phyloP scores from a whole-genome alignment of 2,888 invertebrate genomes.

The Agriotes lineatus region DNA sequence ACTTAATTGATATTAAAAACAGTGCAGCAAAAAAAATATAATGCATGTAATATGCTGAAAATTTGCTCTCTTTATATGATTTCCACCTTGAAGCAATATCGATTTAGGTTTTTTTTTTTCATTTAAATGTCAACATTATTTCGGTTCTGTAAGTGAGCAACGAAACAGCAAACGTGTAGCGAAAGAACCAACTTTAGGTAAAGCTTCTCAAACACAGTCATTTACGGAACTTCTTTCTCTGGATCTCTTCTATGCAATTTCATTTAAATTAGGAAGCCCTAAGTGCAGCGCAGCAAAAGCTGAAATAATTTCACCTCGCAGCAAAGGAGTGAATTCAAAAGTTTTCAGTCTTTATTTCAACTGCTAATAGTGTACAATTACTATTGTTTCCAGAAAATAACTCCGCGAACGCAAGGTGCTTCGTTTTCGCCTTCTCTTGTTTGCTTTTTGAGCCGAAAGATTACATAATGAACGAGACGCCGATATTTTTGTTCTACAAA shows the following conservation, averaged over 20 bases:
- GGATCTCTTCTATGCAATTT: conserved; percentile 6
- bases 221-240: conserved; percentile 1
- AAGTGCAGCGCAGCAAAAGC: neutral
- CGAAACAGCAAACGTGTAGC: too few relatives aligned
- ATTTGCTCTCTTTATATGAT: too few relatives aligned
- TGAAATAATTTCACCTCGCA: neutral
- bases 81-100: too few relatives aligned
- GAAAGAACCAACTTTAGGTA: too few relatives aligned
- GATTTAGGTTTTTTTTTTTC: too few relatives aligned
- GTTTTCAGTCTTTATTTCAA: too few relatives aligned
- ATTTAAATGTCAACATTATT: too few relatives aligned
- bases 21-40: too few relatives aligned
- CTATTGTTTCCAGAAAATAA: conserved; percentile 12
- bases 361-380: neutral
- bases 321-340: neutral
- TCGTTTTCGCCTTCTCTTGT: conserved; percentile 1
- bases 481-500: neutral
- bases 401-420: neutral
- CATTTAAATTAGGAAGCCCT: conserved; percentile 11
- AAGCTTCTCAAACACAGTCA: too few relatives aligned
- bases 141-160: too few relatives aligned
- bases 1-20: too few relatives aligned
- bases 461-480: conserved; percentile 16
- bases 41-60: too few relatives aligned
- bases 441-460: neutral